Conservation (phyloP, 2,113 vertebrate genomes). For the Trochalopteron elliotii region DNA sequence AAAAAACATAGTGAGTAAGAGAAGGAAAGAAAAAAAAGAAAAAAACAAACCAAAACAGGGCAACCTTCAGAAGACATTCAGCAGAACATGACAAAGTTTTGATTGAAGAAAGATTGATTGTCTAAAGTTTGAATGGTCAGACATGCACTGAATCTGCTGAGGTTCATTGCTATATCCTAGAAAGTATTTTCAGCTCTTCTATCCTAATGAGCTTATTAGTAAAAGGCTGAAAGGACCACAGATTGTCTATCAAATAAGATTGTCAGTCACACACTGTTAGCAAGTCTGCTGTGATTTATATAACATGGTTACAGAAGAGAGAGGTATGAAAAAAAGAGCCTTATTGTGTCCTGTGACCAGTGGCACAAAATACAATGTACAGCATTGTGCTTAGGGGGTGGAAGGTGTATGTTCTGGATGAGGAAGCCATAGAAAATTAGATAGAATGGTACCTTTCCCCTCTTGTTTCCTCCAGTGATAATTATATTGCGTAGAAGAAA, state of each 20-base stretch:
- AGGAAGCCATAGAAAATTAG: conserved; percentile 65
- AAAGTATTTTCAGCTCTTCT: conserved; percentile 71
- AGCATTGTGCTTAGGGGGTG: background rate
- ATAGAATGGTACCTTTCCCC: background rate
- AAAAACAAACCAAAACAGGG: background rate
- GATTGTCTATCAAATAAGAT: conserved; percentile 76
- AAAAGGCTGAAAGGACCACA: conserved; percentile 80
- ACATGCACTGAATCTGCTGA: conserved; percentile 77
- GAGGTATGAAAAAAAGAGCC: conserved; percentile 43
- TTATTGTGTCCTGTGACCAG: conserved; percentile 53
- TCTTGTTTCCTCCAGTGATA: conserved; percentile 45
- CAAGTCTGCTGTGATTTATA: conserved; percentile 72
- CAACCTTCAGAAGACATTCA: conserved; percentile 76
- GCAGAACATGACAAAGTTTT: conserved; percentile 74
- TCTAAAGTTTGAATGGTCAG: conserved; percentile 75
- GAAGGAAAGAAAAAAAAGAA: background rate
- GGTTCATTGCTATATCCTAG: conserved; percentile 73
- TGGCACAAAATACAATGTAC: conserved; percentile 61
- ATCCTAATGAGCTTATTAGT: conserved; percentile 83
- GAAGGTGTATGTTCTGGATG: conserved; percentile 35
- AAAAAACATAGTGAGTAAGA: background rate
- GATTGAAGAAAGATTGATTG: conserved; percentile 81
- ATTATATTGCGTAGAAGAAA: conserved; percentile 54
- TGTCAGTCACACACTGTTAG: conserved; percentile 79
- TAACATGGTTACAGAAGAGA: conserved; percentile 42